Conservation (phyloP, 1,140 invertebrate species). For the Zophobas atratus region DNA sequence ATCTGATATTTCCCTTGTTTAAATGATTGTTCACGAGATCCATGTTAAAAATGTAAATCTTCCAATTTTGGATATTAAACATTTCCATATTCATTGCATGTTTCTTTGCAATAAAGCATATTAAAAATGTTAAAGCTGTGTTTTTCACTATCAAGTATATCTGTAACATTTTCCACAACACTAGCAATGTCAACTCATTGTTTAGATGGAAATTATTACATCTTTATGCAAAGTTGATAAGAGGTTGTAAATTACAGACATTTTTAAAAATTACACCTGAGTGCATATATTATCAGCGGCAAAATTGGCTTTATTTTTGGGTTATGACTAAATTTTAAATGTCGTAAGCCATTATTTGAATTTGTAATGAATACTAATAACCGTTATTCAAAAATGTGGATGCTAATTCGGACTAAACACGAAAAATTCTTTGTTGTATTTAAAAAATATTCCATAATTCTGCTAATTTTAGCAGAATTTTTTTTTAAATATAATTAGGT, state of each 20-base stretch:
- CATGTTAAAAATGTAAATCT: too few relatives aligned
- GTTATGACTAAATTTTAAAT: too few relatives aligned
- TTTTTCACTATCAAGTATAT: background rate
- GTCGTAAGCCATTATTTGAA: too few relatives aligned
- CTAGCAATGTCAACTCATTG: constrained; percentile 6
- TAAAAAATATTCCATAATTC: too few relatives aligned
- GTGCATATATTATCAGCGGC: background rate
- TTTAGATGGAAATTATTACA: constrained; percentile 8
- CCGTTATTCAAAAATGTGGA: too few relatives aligned
- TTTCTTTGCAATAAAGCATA: constrained; percentile 16
- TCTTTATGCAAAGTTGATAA: constrained; percentile 18
- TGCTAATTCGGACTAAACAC: too few relatives aligned
- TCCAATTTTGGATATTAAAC: background rate
- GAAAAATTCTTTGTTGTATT: too few relatives aligned
- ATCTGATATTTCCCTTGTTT: too few relatives aligned
- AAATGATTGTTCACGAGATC: too few relatives aligned
- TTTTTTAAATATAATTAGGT: too few relatives aligned
- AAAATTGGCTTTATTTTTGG: background rate
- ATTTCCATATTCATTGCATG: constrained; percentile 13
- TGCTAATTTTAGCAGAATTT: too few relatives aligned
- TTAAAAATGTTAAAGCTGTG: background rate
- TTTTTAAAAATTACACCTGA: constrained; percentile 18
- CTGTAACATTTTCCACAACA: background rate
- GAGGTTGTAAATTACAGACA: constrained; percentile 19
- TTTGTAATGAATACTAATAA: too few relatives aligned